Evolutionary conservation across 2,888 invertebrate species (phyloP), one percentile per base, ranked within the genome.

Genomic region (Biston stratarius): DNA sequence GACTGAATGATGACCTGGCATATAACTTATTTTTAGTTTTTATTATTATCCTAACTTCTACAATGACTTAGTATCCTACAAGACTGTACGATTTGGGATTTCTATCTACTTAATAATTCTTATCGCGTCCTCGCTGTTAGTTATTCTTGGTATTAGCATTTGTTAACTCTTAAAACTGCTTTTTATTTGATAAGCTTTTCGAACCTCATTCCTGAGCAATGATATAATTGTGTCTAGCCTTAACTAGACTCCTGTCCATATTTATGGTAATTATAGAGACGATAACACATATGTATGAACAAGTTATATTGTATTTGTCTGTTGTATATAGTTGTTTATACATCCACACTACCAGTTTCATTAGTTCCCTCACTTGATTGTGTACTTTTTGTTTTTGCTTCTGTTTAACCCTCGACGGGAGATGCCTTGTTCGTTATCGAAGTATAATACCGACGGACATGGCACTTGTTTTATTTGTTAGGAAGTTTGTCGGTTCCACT

Each of bases 331-430:
- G 84, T 42, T 56, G 56, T 56, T 55, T 14, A 56, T 52, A 40
- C 48, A 53, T 67, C 44, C 58, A 57, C 65, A 52, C 57, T 48
- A 67, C 53, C 52, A 58, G 83, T 84, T 86, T 88, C 85, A 85
- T 90, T 88, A 86, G 81, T 81, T 83, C 86, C 86, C 84, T 84
- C 78, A 51, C 74, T 81, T 82, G 69, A 83, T 79, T 82, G 73
- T 75, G 72, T 82, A 83, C 81, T 83, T 87, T 90, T 90, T 90
- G 81, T 80, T 89, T 80, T 74, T 82, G 77, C 82, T 83, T 71
- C 76, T 77, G 80, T 86, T 85, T 84, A 82, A 84, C 87, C 86
- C 87, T 86, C 66, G 59, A 10, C 53, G 64, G 62, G 64, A 70
- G 65, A 65, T 58, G 55, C 61, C 64, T 65, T 77, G 81, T 81